These are phyloP conservation scores for Paratilapia polleni DNA, from an alignment of 2,113 vertebrate species.

Conservation along the genomic window DNA sequence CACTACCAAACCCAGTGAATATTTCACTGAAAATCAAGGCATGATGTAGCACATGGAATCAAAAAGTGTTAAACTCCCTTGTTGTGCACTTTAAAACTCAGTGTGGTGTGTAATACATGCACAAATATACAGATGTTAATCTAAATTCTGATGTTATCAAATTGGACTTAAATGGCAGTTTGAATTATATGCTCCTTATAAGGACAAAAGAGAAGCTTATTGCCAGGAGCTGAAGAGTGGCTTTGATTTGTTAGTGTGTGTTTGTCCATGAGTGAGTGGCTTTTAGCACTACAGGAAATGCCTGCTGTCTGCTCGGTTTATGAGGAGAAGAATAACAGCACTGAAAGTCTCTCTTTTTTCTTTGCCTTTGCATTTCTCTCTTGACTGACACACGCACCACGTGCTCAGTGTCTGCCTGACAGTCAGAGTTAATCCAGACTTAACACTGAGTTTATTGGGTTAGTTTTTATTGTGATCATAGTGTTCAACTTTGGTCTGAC, in stretches of 20 bases:
- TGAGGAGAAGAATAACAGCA: conserved; percentile 48
- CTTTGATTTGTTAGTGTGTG: conserved; percentile 31
- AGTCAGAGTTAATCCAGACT: neutral
- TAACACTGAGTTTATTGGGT: neutral
- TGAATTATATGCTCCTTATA: conserved; percentile 52
- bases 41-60: neutral
- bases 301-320: conserved; percentile 73
- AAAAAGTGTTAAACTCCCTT: neutral
- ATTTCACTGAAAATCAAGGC: neutral
- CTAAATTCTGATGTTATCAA: conserved; percentile 33
- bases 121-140: conserved; percentile 18
- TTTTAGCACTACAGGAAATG: conserved; percentile 75
- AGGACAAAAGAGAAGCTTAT: conserved; percentile 76
- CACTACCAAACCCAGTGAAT: neutral
- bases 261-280: conserved; percentile 26
- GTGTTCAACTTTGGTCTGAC: neutral
- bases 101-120: neutral
- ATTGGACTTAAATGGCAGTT: conserved; percentile 23
- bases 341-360: conserved; percentile 37
- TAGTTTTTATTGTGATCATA: neutral
- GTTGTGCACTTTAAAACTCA: neutral
- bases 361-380: conserved; percentile 33
- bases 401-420: neutral
- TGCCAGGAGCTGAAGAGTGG: conserved; percentile 26
- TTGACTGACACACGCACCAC: conserved; percentile 24